Evolutionary conservation across 2,797 vertebrate genomes (phyloP).

Genomic region (Myotis myotis): DNA sequence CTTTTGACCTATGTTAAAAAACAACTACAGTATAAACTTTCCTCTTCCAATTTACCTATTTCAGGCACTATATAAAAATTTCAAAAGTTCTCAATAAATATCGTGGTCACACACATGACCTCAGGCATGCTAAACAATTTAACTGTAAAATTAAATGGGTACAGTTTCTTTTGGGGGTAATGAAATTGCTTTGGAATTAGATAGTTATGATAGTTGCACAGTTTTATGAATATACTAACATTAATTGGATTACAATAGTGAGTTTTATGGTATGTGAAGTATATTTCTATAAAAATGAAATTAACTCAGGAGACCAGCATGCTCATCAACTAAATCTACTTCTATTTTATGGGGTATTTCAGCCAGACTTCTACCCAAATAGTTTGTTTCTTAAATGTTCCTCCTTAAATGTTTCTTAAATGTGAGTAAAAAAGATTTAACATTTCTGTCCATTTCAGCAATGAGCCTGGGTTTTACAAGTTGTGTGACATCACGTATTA

Average conservation of each 20-base stretch:
- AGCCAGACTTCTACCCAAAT: background rate
- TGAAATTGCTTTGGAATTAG: background rate
- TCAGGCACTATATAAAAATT: background rate
- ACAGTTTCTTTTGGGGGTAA: rapidly evolving
- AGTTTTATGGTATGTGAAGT: background rate
- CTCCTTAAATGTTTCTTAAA: background rate
- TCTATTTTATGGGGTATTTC: background rate
- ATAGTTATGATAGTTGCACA: rapidly evolving
- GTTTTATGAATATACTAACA: background rate
- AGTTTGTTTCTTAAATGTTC: background rate
- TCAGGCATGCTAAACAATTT: background rate
- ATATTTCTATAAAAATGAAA: background rate
- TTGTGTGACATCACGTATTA: rapidly evolving
- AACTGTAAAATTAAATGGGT: background rate
- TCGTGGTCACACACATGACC: background rate
- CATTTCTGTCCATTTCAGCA: background rate
- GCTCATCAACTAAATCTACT: too few species aligned
- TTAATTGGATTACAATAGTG: background rate
- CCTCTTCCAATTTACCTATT: background rate
- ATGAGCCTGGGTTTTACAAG: background rate
- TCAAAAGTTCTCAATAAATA: background rate
- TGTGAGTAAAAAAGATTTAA: background rate
- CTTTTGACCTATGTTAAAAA: background rate
- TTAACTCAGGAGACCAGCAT: background rate
- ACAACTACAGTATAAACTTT: background rate